Evolutionary conservation across 2,113 vertebrate species (phyloP).

Genomic region (Anas platyrhynchos): DNA sequence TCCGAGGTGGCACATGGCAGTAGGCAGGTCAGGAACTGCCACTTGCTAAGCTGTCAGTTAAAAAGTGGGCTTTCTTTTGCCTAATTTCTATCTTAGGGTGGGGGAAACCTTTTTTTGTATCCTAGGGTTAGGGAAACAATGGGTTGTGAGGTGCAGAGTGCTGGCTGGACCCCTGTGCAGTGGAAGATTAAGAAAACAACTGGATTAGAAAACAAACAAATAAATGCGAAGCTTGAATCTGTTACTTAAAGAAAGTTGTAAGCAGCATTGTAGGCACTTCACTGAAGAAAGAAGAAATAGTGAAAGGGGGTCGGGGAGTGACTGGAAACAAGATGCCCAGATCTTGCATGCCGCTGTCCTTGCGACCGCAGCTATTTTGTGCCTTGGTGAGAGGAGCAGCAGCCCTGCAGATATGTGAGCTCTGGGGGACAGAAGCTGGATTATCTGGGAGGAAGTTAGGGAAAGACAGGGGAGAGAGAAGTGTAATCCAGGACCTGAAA

Average conservation of each 20-base stretch:
- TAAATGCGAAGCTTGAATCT: not conserved
- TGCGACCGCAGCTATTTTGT: not conserved
- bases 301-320: not conserved
- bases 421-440: not conserved
- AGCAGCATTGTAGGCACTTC: not conserved
- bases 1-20: not conserved
- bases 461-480: not conserved
- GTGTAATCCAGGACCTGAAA: not conserved
- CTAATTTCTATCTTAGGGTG: not conserved
- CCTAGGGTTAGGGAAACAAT: too few relatives aligned
- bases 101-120: not conserved
- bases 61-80: not conserved
- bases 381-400: not conserved
- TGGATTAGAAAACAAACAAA: not conserved
- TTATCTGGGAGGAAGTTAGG: not conserved
- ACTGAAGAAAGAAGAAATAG: not conserved
- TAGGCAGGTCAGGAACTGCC: not conserved
- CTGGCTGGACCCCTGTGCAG: accelerated
- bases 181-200: not conserved
- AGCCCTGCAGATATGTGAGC: not conserved
- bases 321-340: not conserved
- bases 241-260: not conserved
- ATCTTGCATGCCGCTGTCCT: not conserved
- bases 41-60: not conserved
- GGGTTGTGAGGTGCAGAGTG: not conserved